A percentile compares a stretch with the other conserved stretches of the same genome.
Evolutionary conservation across 2,797 vertebrate species (phyloP).

Genomic region (Sylvilagus floridanus): DNA sequence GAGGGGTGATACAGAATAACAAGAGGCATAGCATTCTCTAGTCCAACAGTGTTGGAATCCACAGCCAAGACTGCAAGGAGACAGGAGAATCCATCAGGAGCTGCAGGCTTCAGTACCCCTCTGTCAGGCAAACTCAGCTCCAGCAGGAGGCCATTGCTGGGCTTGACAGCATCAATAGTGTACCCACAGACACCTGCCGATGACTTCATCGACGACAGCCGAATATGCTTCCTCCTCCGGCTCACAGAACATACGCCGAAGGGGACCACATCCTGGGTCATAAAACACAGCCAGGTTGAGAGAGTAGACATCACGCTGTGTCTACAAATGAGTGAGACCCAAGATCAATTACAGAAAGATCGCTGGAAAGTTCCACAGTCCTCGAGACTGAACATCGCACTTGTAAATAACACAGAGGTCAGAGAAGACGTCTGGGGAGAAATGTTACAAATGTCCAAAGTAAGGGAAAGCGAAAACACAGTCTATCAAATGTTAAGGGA

Average conservation of each 20-base stretch:
- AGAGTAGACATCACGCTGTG: neutral
- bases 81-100: neutral
- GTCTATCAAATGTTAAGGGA: neutral
- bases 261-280: neutral
- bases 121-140: neutral
- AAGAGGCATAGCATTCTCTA: neutral
- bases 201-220: neutral
- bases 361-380: neutral
- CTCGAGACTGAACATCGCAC: neutral
- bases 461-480: neutral
- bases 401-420: neutral
- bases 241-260: neutral
- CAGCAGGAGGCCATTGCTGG: neutral
- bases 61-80: neutral
- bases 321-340: neutral
- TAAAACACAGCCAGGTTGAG: neutral
- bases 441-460: neutral
- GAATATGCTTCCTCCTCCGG: neutral
- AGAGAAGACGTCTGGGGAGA: neutral
- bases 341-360: neutral
- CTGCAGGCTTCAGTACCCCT: neutral
- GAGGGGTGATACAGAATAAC: neutral
- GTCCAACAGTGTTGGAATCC: neutral
- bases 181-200: neutral
- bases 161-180: no score